These are phyloP conservation scores for Leptinotarsa juncta DNA, from an alignment of 2,888 invertebrate genomes.

Conservation along the genomic window DNA sequence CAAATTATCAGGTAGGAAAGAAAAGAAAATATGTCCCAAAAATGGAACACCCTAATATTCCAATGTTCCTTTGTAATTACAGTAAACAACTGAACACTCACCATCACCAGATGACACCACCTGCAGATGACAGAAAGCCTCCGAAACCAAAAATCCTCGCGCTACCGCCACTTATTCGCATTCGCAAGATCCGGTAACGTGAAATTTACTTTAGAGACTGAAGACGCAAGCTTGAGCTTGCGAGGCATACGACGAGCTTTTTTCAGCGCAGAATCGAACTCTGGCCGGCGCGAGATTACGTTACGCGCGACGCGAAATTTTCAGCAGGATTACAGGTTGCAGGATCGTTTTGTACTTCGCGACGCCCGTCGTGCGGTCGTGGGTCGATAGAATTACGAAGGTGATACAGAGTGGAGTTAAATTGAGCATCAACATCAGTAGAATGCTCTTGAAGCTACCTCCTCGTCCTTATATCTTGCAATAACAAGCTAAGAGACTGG, in stretches of 20 bases:
- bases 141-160: background rate
- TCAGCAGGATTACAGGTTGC: conserved; percentile 17
- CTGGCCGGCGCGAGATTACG: conserved; percentile 8
- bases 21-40: too few species aligned
- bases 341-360: background rate
- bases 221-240: conserved; percentile 7
- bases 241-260: conserved; percentile 6
- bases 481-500: too few species aligned
- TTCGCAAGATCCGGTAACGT: background rate
- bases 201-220: background rate
- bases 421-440: too few species aligned
- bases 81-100: background rate
- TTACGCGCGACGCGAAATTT: conserved; percentile 9
- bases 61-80: background rate
- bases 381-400: background rate
- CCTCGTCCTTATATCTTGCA: too few species aligned
- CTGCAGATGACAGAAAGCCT: background rate
- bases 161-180: background rate
- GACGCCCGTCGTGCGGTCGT: background rate
- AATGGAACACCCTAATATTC: background rate
- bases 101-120: background rate
- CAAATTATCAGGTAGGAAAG: too few species aligned
- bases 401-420: background rate
- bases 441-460: too few species aligned
- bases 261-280: conserved; percentile 24